Evolutionary conservation across 2,797 vertebrate genomes (phyloP).

Genomic region (Xenopus petersii): DNA sequence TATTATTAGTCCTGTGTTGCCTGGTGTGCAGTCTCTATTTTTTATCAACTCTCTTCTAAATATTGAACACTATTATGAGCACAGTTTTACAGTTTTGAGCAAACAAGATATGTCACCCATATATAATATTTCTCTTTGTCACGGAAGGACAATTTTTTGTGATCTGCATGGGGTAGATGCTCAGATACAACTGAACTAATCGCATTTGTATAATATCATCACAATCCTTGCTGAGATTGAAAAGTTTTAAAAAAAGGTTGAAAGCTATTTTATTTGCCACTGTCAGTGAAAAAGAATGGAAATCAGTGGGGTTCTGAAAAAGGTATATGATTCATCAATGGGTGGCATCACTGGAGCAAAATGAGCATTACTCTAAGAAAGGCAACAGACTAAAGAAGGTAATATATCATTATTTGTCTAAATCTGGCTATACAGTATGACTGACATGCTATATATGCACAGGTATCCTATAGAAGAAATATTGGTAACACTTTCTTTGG

Average conservation of each 20-base stretch:
- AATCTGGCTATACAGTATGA: neutral
- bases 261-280: conserved; percentile 4
- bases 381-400: no score
- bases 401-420: no score
- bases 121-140: neutral
- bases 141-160: neutral
- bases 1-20: no score
- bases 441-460: neutral
- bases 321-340: conserved; percentile 12
- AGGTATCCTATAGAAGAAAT: neutral
- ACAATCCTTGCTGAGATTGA: conserved; percentile 25
- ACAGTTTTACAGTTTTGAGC: no score
- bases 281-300: conserved; percentile 16
- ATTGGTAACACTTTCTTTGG: neutral
- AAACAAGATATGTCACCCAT: no score
- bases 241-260: conserved; percentile 32
- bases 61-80: no score
- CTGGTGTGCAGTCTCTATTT: no score
- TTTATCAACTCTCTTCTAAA: no score
- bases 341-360: conserved; percentile 18
- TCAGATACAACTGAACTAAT: neutral
- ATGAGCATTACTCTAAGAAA: neutral
- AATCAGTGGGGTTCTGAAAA: conserved; percentile 1
- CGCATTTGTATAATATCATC: neutral
- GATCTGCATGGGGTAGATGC: neutral